phyloP scores from a whole-genome alignment of 2,888 invertebrate species.

The Nezara viridula region DNA sequence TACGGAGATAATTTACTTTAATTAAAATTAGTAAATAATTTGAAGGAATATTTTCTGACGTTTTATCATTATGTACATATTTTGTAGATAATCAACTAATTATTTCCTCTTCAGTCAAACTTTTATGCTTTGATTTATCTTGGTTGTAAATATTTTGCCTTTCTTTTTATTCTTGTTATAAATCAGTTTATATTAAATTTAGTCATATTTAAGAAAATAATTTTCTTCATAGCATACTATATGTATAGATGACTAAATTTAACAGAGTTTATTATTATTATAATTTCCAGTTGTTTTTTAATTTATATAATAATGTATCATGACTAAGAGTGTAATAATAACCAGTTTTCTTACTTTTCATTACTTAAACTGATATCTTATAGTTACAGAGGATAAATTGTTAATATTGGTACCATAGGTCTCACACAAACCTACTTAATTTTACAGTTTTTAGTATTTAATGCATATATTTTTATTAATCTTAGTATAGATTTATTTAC shows the following conservation, averaged over 20 bases:
- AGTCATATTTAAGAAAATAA: not conserved
- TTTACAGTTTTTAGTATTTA: not conserved
- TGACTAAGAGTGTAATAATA: not conserved
- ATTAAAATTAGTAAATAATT: not conserved
- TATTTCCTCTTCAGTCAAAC: not conserved
- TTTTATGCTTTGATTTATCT: not conserved
- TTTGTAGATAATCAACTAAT: not conserved
- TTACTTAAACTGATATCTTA: not conserved
- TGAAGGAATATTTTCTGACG: not conserved
- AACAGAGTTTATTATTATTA: constrained; percentile 3
- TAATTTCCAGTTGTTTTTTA: not conserved
- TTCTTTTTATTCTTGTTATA: not conserved
- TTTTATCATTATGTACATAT: not conserved
- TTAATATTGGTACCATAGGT: not conserved
- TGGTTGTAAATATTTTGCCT: not conserved
- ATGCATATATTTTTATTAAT: not conserved
- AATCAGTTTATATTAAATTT: not conserved
- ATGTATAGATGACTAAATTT: not conserved
- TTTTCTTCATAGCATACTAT: not conserved
- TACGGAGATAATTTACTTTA: not conserved
- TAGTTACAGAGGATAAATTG: not conserved
- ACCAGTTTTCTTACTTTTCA: not conserved
- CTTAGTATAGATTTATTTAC: not conserved
- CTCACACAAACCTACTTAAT: not conserved
- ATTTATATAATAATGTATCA: not conserved